Evolutionary conservation across 1,140 invertebrate species (phyloP), one percentile per base, ranked within the genome.

Genomic region (Aphidius gifuensis): DNA sequence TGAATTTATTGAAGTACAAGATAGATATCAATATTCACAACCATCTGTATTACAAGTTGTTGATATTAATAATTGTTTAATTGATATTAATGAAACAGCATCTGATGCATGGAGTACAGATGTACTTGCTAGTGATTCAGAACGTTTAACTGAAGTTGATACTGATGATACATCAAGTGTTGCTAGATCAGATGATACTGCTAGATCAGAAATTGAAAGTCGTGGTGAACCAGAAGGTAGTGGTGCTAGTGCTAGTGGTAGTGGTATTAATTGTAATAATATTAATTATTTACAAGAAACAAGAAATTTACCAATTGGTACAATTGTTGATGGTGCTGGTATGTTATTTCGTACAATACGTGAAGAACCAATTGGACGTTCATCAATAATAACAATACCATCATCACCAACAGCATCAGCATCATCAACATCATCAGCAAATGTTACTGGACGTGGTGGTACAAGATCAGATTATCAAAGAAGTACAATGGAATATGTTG

Each of bases 71-170:
- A 68, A 77, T 74, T 71, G 71, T 2, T 69, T 80, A 46, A 66
- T 85, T 44, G 93, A 96, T 75, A 86, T 90, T 9, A 92, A 90
- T 11, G 94, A 97, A 80, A 96, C 94, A 38, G 92, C 92, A 1
- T 95, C 92, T 68, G 96, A 98, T 82, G 95, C 94, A 1, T 99
- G 96, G 96, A 97, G 94, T 70, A 97, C 94, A 16, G 96, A 98
- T 82, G 96, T 97, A 40, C 81, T 97, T 50, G 92, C 94, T 1
- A 97, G 93, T 23, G 96, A 98, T 76, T 96, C 93, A 5, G 96
- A 98, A 76, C 84, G 94, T 53, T 83, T 97, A 64, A 92, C 91
- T 2, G 95, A 98, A 80, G 86, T 93, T 21, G 91, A 93, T 70
- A 91, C 89, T 8, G 90, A 93, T 71, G 90, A 93, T 67, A 87